Evolutionary conservation across 2,888 invertebrate genomes (phyloP), one percentile per base, ranked within the genome.

Genomic region (Yponomeuta plumbellus): DNA sequence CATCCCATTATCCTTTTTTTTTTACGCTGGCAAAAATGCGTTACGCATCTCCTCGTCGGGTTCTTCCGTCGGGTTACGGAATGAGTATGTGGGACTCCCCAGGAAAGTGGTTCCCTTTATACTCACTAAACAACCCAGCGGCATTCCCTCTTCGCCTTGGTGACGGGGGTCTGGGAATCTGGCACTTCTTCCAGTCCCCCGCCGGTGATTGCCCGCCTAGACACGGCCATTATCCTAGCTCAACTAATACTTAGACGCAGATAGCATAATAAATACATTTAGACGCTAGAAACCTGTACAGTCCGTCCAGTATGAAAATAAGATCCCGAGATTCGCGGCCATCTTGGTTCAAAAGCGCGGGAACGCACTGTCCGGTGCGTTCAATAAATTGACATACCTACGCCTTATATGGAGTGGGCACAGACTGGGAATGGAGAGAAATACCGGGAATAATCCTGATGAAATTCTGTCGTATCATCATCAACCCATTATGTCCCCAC

Each of bases 341-440:
- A 84, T 84, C 73, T 83, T 85, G 80, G 71, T 76, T 80, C 73
- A 64, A 79, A 80, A 79, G 80, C 82, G 80, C 83, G 83, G 82
- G 81, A 84, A 81, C 81, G 76, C 68, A 70, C 71, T 72, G 77
- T 78, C 74, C 76, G 71, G 74, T 81, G 81, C 79, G 82, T 80
- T 80, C 85, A 81, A 85, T 87, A 88, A 88, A 89, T 89, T 89
- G 88, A 89, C 88, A 86, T 80, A 89, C 88, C 86, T 80, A 81
- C 68, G 71, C 88, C 88, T 72, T 89, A 85, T 86, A 88, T 70
- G 87, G 88, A 69, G 20, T 64, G 17, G 21, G 23, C 44, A 52
- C 44, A 17, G 17, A 52, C 13, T 52, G 17, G 44, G 17, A 17
- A 52, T 13, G 17, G 13, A 17, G 17, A 52, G 44, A 52, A 52